Conservation (phyloP, 2,797 vertebrate species). For the Botia almorhae region DNA sequence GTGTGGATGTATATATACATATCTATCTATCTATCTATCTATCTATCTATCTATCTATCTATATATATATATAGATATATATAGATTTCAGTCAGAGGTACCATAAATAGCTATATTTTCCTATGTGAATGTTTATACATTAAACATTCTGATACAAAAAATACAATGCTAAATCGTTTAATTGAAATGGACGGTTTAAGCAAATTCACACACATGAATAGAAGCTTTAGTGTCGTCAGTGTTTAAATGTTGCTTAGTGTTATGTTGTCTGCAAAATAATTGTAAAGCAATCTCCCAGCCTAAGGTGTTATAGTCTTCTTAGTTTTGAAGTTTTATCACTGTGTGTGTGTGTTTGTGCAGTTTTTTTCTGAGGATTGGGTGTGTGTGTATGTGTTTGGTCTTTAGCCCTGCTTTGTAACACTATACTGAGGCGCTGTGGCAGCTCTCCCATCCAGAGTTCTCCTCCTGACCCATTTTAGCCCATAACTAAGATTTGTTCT, state of each 20-base stretch:
- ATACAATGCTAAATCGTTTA: too few species aligned
- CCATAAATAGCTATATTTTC: too few species aligned
- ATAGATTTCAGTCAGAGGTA: too few species aligned
- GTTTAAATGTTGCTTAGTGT: neutral
- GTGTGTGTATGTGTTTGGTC: neutral
- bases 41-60: too few species aligned
- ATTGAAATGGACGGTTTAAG: too few species aligned
- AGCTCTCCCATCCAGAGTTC: slow-evolving; percentile 27
- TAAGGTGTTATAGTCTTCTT: neutral
- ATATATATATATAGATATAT: too few species aligned
- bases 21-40: too few species aligned
- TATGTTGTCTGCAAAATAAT: neutral
- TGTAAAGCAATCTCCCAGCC: neutral
- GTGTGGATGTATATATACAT: too few species aligned
- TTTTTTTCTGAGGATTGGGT: neutral
- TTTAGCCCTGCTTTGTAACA: slow-evolving; percentile 14
- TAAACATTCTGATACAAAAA: too few species aligned
- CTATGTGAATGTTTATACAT: too few species aligned
- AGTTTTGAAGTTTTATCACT: neutral
- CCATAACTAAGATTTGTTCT: slow-evolving; percentile 35
- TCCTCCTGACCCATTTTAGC: slow-evolving; percentile 31
- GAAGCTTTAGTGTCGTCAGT: too few species aligned
- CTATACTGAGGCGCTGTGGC: slow-evolving; percentile 16
- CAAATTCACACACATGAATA: too few species aligned
- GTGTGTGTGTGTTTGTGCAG: neutral